A percentile compares a stretch with the other conserved stretches of the same genome.
Evolutionary conservation across 2,888 invertebrate genomes (phyloP).

Genomic region (Drosophila atripex): DNA sequence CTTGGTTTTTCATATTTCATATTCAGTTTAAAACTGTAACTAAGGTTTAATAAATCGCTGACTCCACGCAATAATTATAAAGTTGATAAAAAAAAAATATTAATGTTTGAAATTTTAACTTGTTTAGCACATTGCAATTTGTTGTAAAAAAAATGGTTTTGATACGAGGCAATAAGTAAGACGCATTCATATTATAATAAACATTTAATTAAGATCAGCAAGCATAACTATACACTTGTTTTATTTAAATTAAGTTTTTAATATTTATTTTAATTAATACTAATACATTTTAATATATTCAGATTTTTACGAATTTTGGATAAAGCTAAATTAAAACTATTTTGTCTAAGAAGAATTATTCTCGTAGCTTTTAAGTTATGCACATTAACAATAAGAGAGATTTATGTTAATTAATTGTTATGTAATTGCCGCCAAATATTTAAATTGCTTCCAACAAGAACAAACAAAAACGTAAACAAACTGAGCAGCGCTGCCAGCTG

Average conservation of each 20-base stretch:
- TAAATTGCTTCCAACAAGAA: conserved; percentile 10
- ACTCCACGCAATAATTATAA: conserved; percentile 69
- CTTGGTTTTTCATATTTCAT: conserved; percentile 55
- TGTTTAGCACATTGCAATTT: conserved; percentile 72
- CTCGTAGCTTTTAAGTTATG: no score
- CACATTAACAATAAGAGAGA: no score
- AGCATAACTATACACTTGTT: conserved; percentile 8
- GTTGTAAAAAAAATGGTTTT: conserved; percentile 70
- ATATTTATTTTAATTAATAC: no score
- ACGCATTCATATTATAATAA: conserved; percentile 51
- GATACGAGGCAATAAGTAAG: conserved; percentile 65
- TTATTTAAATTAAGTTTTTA: conserved; percentile 6
- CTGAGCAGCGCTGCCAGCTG: conserved; percentile 12
- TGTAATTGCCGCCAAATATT: conserved; percentile 35
- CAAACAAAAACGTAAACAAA: conserved; percentile 30
- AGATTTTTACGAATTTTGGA: no score
- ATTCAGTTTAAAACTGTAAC: conserved; percentile 72
- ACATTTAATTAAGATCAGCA: conserved; percentile 39
- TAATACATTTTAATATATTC: no score
- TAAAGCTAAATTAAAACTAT: no score
- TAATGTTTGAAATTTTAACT: conserved; percentile 73
- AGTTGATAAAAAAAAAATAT: conserved; percentile 53
- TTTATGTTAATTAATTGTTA: conserved; percentile 10
- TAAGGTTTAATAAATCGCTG: conserved; percentile 59
- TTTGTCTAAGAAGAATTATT: no score